These are phyloP conservation scores for Melierax canorus DNA, from an alignment of 2,113 vertebrate genomes.

Conservation along the genomic window DNA sequence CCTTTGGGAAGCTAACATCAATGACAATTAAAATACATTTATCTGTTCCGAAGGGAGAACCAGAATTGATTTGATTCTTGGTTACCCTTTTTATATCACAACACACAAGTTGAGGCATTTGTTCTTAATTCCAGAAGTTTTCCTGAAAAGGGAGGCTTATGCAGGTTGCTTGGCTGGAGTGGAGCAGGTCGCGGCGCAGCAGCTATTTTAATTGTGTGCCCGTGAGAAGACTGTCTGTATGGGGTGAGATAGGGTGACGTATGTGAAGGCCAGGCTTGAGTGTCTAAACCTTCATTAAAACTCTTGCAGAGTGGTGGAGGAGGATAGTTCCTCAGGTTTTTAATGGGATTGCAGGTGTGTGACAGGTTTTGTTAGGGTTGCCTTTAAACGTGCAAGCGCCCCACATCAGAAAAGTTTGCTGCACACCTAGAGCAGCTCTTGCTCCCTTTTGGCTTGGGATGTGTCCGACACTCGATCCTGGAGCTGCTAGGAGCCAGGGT, in stretches of 20 bases:
- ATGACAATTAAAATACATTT: neutral
- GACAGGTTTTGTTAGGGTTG: neutral
- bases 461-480: accelerated
- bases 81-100: neutral
- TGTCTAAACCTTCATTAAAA: neutral
- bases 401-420: accelerated
- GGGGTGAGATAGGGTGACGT: neutral
- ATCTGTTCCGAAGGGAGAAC: neutral
- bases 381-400: neutral
- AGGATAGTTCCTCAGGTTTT: neutral
- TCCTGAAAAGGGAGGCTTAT: neutral
- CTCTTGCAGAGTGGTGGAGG: neutral
- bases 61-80: neutral
- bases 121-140: neutral
- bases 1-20: neutral
- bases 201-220: neutral
- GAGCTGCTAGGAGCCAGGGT: neutral
- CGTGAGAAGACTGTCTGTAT: neutral
- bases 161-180: neutral
- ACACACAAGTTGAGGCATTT: neutral
- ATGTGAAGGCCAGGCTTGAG: neutral
- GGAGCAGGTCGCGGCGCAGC: neutral
- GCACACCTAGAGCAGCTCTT: neutral
- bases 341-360: neutral
- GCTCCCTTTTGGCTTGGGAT: neutral